phyloP scores from a whole-genome alignment of 2,888 invertebrate species.

The Melanotus villosus region DNA sequence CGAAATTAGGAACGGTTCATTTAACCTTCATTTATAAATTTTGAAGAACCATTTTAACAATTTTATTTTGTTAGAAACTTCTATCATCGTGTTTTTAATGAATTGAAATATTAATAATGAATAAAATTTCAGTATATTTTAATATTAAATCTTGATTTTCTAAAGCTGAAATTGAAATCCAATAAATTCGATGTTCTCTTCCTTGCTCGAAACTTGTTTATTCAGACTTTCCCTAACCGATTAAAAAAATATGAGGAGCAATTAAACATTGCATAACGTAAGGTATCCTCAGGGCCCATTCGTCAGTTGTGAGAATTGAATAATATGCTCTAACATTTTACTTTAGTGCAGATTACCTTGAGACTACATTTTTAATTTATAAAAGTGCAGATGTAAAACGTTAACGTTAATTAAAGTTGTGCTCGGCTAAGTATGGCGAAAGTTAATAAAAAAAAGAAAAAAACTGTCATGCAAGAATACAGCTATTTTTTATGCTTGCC shows the following conservation, averaged over 20 bases:
- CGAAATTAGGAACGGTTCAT: too few species aligned
- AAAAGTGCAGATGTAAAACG: not conserved
- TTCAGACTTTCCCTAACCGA: not conserved
- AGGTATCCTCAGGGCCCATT: not conserved
- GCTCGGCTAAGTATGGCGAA: slow-evolving; percentile 43
- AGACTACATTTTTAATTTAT: not conserved
- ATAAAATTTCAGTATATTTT: too few species aligned
- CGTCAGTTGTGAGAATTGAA: not conserved
- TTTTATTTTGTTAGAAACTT: too few species aligned
- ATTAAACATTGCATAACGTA: slow-evolving; percentile 1
- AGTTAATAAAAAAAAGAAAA: slow-evolving; percentile 37
- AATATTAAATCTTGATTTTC: too few species aligned
- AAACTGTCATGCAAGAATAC: slow-evolving; percentile 42
- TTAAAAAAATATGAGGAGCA: slow-evolving; percentile 3
- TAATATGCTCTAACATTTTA: not conserved
- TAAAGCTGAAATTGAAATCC: too few species aligned
- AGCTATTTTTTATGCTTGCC: slow-evolving; percentile 41
- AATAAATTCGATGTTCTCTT: too few species aligned
- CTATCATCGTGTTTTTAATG: too few species aligned
- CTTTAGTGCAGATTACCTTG: slow-evolving; percentile 8
- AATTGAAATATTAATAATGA: too few species aligned
- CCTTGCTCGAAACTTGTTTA: slow-evolving; percentile 1
- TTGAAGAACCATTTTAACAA: too few species aligned
- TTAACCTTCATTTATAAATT: too few species aligned
- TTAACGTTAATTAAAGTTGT: slow-evolving; percentile 32